Evolutionary conservation across 2,888 invertebrate species (phyloP), one percentile per base, ranked within the genome.

Genomic region (Homarus gammarus): DNA sequence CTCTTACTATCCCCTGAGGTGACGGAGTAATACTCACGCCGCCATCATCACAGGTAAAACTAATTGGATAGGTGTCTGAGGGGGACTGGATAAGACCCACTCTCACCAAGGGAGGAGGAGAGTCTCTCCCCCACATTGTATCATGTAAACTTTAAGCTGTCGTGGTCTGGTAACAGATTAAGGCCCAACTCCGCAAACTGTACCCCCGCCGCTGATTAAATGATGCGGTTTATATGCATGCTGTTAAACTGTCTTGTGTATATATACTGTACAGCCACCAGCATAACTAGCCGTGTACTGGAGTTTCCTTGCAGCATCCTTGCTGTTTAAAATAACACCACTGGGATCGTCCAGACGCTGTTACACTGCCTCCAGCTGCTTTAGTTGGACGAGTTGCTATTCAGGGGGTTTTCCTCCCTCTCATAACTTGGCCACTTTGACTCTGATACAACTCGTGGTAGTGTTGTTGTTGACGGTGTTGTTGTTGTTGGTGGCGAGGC

Each of bases 31-130:
- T 56, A 51, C 78, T 33, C 22, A 31, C 51, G 44, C 49, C 3
- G 77, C 56, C 78, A 78, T 78, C 38, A 78, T 51, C 78, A 78
- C 78, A 78, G 78, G 78, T 78, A 38, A 56, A 78, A 56, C 78
- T 78, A 78, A 78, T 78, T 78, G 78, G 51, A 78, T 61, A 31
- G 61, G 61, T 61, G 61, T 61, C 36, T 2, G 61, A 79, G 49
- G 61, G 36, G 36, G 18, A 18, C 36, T 3, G 38, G 79, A 79
- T 61, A 44, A 61, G 38, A 36, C 36, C 44, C 36, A 22, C 61
- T n/a, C 12, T 61, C 56, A 27, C 56, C 61, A n/a, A 27, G 64
- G 64, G 64, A 27, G 31, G n/a, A 27, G 64, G 27, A 64, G 64
- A 56, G 22, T 18, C 18, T 3, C 64, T 0, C 64, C 6, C 27